Percentiles rank a stretch among this genome's conserved stretches.
phyloP scores from a whole-genome alignment of 2,113 vertebrate species.

The Heloderma charlesbogerti region DNA sequence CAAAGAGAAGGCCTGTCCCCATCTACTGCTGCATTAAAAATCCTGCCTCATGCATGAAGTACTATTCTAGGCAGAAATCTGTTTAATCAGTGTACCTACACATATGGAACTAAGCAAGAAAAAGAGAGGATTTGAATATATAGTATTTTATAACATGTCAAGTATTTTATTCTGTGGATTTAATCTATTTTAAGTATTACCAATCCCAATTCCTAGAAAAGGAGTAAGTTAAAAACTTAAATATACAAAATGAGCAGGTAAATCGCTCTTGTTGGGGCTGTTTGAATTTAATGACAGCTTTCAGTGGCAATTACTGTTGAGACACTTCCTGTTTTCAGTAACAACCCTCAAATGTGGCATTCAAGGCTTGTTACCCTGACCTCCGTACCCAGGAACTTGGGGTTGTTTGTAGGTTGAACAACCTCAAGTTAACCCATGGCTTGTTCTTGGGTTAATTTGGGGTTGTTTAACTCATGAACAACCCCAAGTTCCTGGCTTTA shows the following conservation, averaged over 20 bases:
- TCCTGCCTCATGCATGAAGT: background rate
- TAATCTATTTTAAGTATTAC: background rate
- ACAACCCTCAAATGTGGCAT: too few relatives aligned
- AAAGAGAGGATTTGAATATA: background rate
- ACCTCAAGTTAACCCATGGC: too few relatives aligned
- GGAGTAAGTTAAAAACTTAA: background rate
- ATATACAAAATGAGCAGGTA: background rate
- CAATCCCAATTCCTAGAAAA: background rate
- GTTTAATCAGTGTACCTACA: background rate
- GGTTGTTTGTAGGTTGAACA: too few relatives aligned
- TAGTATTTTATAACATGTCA: background rate
- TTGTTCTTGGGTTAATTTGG: too few relatives aligned
- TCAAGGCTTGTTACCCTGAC: too few relatives aligned
- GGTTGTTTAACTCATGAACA: too few relatives aligned
- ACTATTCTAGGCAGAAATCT: background rate
- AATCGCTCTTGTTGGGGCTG: background rate
- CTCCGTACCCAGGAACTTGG: too few relatives aligned
- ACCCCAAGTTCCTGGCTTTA: too few relatives aligned
- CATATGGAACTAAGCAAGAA: background rate
- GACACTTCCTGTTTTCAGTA: too few relatives aligned
- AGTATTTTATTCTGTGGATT: background rate
- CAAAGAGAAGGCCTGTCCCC: too few relatives aligned
- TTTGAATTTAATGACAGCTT: too few relatives aligned
- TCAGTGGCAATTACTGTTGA: too few relatives aligned
- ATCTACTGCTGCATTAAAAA: background rate